Percentiles rank a stretch among this genome's conserved stretches.
phyloP scores from a whole-genome alignment of 2,797 vertebrate species.

The Enteromius treurensis region DNA sequence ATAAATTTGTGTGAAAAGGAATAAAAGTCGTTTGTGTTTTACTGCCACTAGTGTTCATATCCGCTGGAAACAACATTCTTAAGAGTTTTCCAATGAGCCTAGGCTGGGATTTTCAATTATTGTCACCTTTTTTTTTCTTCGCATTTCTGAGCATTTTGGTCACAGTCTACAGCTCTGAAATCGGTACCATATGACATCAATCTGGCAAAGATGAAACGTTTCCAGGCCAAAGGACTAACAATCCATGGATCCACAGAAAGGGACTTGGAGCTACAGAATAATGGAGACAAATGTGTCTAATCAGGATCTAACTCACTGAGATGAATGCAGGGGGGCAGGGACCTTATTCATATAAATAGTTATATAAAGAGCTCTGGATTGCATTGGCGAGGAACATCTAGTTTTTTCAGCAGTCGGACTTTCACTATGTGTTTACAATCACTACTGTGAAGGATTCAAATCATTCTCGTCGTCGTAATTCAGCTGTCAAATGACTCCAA shows the following conservation, averaged over 20 bases:
- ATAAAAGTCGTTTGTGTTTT: neutral
- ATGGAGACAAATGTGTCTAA: conserved; percentile 20
- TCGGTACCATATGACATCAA: neutral
- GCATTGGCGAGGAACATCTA: neutral
- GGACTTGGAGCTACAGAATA: neutral
- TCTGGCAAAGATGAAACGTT: neutral
- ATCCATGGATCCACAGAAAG: conserved; percentile 15
- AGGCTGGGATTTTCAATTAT: neutral
- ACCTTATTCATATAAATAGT: neutral
- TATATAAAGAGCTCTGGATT: conserved; percentile 11
- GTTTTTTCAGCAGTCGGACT: neutral
- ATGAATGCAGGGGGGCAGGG: neutral
- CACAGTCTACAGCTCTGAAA: conserved; percentile 5
- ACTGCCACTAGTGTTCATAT: neutral
- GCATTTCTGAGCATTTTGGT: neutral
- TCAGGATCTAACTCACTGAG: neutral
- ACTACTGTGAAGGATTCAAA: neutral
- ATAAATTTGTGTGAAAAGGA: neutral
- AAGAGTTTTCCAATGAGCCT: neutral
- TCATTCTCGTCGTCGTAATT: neutral
- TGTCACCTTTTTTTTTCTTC: neutral
- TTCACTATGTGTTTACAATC: conserved; percentile 8
- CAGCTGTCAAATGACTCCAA: conserved; percentile 7
- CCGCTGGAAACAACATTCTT: neutral
- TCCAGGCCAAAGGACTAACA: neutral